These are phyloP conservation scores for Herminia tarsipennalis DNA, from an alignment of 2,888 invertebrate genomes.

Conservation along the genomic window DNA sequence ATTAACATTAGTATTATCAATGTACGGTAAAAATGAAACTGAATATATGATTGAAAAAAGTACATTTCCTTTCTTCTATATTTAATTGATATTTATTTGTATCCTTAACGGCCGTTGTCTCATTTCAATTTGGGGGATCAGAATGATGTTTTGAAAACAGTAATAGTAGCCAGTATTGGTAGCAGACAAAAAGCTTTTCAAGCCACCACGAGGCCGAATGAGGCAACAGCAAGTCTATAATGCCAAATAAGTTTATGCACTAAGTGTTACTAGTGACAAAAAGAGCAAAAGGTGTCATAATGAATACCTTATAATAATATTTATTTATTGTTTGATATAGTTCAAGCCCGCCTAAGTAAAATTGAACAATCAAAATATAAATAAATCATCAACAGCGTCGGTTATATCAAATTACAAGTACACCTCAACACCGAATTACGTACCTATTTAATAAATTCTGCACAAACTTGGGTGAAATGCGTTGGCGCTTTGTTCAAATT, in stretches of 20 bases:
- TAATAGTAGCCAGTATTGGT: too few relatives aligned
- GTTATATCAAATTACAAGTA: not conserved
- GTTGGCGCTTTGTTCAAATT: constrained; percentile 27
- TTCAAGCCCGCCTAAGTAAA: too few relatives aligned
- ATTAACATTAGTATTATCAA: constrained; percentile 71
- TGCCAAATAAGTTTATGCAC: too few relatives aligned
- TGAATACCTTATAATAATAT: too few relatives aligned
- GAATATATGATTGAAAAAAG: constrained; percentile 65
- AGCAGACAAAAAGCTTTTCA: too few relatives aligned
- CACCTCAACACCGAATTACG: not conserved
- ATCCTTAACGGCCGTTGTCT: not conserved
- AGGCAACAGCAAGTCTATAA: too few relatives aligned
- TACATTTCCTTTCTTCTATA: constrained; percentile 18
- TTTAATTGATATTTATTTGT: not conserved
- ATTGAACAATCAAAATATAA: not conserved
- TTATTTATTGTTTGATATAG: too few relatives aligned
- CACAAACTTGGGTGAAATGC: constrained; percentile 3
- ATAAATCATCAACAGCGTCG: not conserved
- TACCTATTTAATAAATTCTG: not conserved
- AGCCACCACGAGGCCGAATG: too few relatives aligned
- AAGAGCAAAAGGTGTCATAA: too few relatives aligned
- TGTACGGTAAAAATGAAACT: constrained; percentile 69
- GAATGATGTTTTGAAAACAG: too few relatives aligned
- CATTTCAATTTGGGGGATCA: too few relatives aligned
- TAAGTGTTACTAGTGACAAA: too few relatives aligned